Evolutionary conservation across 2,113 vertebrate species (phyloP), one percentile per base, ranked within the genome.

Genomic region (Eclectus roratus): DNA sequence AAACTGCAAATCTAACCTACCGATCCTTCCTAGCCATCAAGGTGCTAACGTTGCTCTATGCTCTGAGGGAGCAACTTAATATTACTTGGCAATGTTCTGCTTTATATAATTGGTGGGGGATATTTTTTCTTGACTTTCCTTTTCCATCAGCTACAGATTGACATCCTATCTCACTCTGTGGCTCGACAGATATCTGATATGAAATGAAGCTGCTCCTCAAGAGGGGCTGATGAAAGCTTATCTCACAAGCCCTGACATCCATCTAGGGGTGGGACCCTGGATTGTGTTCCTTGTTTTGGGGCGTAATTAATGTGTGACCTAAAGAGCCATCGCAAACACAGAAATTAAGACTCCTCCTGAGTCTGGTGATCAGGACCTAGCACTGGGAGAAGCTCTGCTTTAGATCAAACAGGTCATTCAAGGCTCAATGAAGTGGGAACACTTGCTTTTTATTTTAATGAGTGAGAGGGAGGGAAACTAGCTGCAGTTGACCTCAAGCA

Each of bases 371-470:
- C 29, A 88, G 64, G 64, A 74, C 41, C 20, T 28, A 73, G 58
- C 46, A 81, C 60, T 76, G 69, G 56, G 65, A 93, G 93, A 92
- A 91, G 61, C 43, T 87, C 73, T 91, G 80, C 70, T 74, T 89
- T 50, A 86, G 73, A 86, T 60, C 69, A 85, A 61, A 91, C 61
- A 79, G 78, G 77, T 91, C 77, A 94, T 76, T 74, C 55, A 58
- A 91, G 50, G 65, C 80, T 92, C 86, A 95, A 93, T 84, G 60
- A 81, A 95, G 60, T 78, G 37, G 78, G 85, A 95, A 78, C 70
- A 69, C 91, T 94, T 86, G 85, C 77, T 92, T 92, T 96, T 91
- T 77, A 91, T 81, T 95, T 93, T 88, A 94, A 93, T 86, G 88
- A 91, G 85, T 2, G 8, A 91, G 46, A 90, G 43, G 69, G 86